phyloP scores from a whole-genome alignment of 2,797 vertebrate species.

The Enteromius fasciolatus region DNA sequence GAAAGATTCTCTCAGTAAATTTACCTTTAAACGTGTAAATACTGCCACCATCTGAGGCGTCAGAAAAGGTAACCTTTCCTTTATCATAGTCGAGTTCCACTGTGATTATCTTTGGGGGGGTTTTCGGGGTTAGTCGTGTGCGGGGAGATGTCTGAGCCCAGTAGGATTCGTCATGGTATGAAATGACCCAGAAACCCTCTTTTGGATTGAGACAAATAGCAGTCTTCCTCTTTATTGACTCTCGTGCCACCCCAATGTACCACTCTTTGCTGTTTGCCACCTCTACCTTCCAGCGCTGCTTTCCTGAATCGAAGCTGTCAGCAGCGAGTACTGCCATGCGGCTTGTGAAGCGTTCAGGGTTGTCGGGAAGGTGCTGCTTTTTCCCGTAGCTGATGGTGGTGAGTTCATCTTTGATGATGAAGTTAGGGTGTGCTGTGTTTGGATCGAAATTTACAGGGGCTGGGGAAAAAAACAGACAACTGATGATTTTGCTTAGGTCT shows the following conservation, averaged over 20 bases:
- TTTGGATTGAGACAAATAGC: slow-evolving; percentile 64
- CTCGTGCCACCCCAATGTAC: slow-evolving; percentile 69
- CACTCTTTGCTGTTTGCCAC: slow-evolving; percentile 68
- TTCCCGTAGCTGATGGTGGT: slow-evolving; percentile 64
- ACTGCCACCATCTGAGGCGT: slow-evolving; percentile 51
- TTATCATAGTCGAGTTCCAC: slow-evolving; percentile 72
- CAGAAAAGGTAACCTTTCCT: slow-evolving; percentile 72
- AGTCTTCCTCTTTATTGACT: slow-evolving; percentile 71
- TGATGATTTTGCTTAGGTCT: not conserved
- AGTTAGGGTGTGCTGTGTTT: slow-evolving; percentile 74
- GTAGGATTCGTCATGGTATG: slow-evolving; percentile 60
- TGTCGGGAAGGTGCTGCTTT: slow-evolving; percentile 64
- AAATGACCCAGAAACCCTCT: slow-evolving; percentile 76
- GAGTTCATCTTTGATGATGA: slow-evolving; percentile 68
- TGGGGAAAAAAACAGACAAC: slow-evolving; percentile 39
- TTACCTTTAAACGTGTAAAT: slow-evolving; percentile 71
- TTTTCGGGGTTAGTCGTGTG: slow-evolving; percentile 65
- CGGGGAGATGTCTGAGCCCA: slow-evolving; percentile 70
- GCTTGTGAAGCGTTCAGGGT: slow-evolving; percentile 68
- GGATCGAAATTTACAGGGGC: slow-evolving; percentile 70
- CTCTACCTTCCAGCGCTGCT: slow-evolving; percentile 72
- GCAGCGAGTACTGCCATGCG: slow-evolving; percentile 70
- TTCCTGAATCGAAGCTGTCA: slow-evolving; percentile 66
- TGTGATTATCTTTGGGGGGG: slow-evolving; percentile 65
- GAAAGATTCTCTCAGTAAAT: slow-evolving; percentile 72